Conservation (phyloP, 2,888 invertebrate genomes). For the Ypsolopha sequella region DNA sequence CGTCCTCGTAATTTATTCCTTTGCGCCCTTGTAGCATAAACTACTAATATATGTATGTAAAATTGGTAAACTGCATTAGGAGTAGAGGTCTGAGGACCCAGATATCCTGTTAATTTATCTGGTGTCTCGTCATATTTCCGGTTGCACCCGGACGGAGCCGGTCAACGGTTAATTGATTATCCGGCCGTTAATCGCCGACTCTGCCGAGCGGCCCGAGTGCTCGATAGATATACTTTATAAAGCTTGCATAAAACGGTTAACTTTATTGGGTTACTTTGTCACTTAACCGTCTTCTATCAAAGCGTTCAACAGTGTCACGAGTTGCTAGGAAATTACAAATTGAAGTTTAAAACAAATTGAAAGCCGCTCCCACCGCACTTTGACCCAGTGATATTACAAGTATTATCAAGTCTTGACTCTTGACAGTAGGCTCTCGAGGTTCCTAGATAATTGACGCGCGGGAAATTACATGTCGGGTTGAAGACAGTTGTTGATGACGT, state of each 20-base stretch:
- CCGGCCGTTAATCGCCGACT: conserved; percentile 35
- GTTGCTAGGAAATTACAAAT: background rate
- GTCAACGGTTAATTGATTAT: conserved; percentile 65
- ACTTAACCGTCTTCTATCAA: background rate
- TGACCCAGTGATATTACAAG: background rate
- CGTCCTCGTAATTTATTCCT: too few species aligned
- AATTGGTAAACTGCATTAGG: too few species aligned
- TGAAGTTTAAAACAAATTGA: background rate
- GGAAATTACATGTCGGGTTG: conserved; percentile 66
- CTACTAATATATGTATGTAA: too few species aligned
- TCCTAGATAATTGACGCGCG: conserved; percentile 55
- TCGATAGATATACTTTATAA: background rate
- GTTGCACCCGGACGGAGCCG: conserved; percentile 55
- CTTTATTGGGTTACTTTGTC: background rate
- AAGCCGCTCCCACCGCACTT: background rate
- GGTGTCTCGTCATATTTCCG: conserved; percentile 51
- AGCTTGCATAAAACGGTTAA: background rate
- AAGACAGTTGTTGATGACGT: conserved; percentile 69
- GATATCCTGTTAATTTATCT: conserved; percentile 53
- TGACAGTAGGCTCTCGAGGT: conserved; percentile 47
- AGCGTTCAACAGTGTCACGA: background rate
- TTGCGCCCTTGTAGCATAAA: too few species aligned
- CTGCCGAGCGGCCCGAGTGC: conserved; percentile 4
- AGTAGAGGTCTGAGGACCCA: conserved; percentile 14
- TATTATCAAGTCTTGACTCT: conserved; percentile 13